phyloP scores from a whole-genome alignment of 2,888 invertebrate genomes.

The Carcina quercana region DNA sequence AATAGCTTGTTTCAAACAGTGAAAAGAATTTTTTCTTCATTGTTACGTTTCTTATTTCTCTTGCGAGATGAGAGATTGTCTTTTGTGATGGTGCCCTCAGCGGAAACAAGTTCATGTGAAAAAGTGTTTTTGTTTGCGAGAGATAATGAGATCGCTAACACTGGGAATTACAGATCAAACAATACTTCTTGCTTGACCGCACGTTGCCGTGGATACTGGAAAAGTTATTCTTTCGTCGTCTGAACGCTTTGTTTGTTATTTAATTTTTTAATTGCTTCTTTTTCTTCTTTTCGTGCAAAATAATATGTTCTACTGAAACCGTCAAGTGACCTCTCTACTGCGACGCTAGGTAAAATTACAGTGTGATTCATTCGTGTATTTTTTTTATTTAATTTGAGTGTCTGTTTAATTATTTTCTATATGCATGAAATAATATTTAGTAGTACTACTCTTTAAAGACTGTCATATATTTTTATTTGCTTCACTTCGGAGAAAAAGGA shows the following conservation, averaged over 20 bases:
- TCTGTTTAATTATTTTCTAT: no score
- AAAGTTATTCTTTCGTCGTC: background rate
- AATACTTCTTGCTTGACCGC: conserved; percentile 21
- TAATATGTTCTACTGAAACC: background rate
- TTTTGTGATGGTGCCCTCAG: conserved; percentile 20
- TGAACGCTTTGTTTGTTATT: background rate
- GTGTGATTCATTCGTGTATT: no score
- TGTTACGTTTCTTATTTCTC: conserved; percentile 20
- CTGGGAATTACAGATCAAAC: conserved; percentile 25
- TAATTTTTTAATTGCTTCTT: background rate
- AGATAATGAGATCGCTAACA: conserved; percentile 36
- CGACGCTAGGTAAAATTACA: background rate
- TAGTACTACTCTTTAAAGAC: no score
- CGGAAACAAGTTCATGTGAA: conserved; percentile 19
- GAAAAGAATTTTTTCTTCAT: no score
- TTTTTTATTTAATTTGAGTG: no score
- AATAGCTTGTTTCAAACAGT: no score
- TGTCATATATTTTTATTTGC: no score
- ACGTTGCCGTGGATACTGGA: background rate
- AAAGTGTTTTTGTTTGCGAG: conserved; percentile 22
- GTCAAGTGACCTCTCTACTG: background rate
- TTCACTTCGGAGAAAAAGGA: no score
- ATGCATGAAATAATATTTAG: no score
- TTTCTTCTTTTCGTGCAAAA: background rate
- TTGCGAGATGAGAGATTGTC: conserved; percentile 22